These are phyloP conservation scores for Capreolus pygargus DNA, from an alignment of 2,113 vertebrate species.

Conservation along the genomic window DNA sequence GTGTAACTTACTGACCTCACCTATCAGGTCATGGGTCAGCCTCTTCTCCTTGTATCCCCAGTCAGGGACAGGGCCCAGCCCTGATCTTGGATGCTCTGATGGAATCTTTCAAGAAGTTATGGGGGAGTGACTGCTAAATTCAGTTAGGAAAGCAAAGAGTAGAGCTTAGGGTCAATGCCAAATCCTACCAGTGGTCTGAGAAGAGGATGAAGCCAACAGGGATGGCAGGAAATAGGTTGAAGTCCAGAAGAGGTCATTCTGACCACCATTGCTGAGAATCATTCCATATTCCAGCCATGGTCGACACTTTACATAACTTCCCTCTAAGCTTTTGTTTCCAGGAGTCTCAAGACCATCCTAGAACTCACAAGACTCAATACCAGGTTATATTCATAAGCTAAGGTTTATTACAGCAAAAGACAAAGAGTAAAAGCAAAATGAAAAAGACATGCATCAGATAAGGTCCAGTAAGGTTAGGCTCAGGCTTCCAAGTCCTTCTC, in stretches of 20 bases:
- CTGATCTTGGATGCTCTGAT: neutral
- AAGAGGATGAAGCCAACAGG: neutral
- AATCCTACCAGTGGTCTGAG: neutral
- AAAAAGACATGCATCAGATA: neutral
- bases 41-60: neutral
- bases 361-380: neutral
- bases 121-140: neutral
- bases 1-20: neutral
- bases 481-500: neutral
- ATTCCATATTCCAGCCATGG: too few relatives aligned
- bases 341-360: neutral
- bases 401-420: neutral
- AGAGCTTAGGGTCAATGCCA: neutral
- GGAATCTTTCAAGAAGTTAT: neutral
- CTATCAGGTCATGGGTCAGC: neutral
- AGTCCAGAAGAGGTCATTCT: neutral
- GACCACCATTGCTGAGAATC: neutral
- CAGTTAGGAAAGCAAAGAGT: neutral
- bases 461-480: neutral
- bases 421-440: neutral
- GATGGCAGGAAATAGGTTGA: neutral
- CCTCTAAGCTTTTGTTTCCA: neutral
- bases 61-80: neutral
- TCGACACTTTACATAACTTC: neutral
- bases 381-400: neutral